A percentile compares a stretch with the other conserved stretches of the same genome.
These are phyloP conservation scores for Sinocyclocheilus anshuiensis DNA, from an alignment of 2,113 vertebrate species.

Conservation along the genomic window DNA sequence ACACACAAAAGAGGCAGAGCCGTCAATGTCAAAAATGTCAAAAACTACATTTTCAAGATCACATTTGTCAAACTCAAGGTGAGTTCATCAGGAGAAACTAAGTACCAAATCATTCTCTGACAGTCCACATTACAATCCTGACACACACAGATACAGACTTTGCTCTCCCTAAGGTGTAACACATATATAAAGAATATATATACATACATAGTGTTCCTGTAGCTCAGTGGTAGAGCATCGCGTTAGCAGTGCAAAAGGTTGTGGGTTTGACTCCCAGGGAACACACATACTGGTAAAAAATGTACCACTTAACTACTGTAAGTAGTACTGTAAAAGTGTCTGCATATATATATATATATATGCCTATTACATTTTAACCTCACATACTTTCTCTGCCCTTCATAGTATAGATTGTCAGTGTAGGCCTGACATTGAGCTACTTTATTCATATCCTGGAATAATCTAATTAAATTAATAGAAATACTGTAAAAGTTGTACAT, in stretches of 20 bases:
- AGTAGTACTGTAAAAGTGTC: too few species aligned
- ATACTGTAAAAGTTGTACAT: not conserved
- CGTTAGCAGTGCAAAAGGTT: too few species aligned
- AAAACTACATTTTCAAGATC: conserved; percentile 28
- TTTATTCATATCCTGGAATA: not conserved
- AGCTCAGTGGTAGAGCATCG: too few species aligned
- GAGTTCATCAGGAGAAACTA: not conserved
- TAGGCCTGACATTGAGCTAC: not conserved
- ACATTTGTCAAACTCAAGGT: conserved; percentile 36
- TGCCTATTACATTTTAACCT: not conserved
- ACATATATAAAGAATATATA: too few species aligned
- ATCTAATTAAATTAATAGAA: conserved; percentile 1
- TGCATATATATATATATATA: too few species aligned
- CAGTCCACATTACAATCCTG: not conserved
- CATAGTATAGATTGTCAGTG: not conserved
- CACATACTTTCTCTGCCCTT: not conserved
- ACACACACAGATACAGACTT: not conserved
- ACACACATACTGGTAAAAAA: too few species aligned
- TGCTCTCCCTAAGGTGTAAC: not conserved
- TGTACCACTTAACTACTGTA: too few species aligned
- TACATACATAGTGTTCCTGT: too few species aligned
- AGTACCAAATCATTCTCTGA: not conserved
- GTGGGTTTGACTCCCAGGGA: too few species aligned
- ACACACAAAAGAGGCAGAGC: conserved; percentile 9
- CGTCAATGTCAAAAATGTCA: conserved; percentile 40